phyloP scores from a whole-genome alignment of 2,888 invertebrate species.

The Chrysolina haemoptera region DNA sequence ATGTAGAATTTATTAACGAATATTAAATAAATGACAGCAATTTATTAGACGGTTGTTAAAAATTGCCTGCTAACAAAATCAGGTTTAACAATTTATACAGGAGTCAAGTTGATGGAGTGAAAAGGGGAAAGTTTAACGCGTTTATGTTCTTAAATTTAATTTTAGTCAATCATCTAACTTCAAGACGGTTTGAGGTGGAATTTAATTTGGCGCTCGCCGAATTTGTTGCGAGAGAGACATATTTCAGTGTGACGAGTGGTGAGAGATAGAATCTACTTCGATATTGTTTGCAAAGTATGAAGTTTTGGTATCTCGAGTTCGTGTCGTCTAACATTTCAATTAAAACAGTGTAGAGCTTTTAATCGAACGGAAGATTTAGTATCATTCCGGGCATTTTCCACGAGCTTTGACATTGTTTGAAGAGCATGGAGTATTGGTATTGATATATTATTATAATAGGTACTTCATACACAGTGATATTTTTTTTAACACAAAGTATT shows the following conservation, averaged over 20 bases:
- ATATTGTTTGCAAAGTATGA: slow-evolving; percentile 21
- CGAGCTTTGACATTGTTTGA: not conserved
- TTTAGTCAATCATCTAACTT: slow-evolving; percentile 70
- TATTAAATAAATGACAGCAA: slow-evolving; percentile 50
- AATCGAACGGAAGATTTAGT: slow-evolving; percentile 1
- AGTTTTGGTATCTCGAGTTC: slow-evolving; percentile 9
- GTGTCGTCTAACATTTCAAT: slow-evolving; percentile 13
- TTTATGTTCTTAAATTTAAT: slow-evolving; percentile 71
- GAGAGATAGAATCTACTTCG: slow-evolving; percentile 23
- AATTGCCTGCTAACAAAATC: slow-evolving; percentile 63
- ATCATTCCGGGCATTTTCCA: not conserved
- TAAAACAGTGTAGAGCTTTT: not conserved
- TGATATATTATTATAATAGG: no score
- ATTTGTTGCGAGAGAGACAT: slow-evolving; percentile 56
- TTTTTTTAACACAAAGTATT: no score
- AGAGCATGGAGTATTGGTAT: not conserved
- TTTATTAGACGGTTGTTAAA: slow-evolving; percentile 57
- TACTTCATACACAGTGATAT: no score
- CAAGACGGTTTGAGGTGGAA: slow-evolving; percentile 68
- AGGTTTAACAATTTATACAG: slow-evolving; percentile 65
- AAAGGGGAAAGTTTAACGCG: slow-evolving; percentile 69
- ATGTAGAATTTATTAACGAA: slow-evolving; percentile 47
- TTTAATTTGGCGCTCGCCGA: slow-evolving; percentile 68
- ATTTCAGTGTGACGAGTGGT: slow-evolving; percentile 39
- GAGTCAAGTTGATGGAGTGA: slow-evolving; percentile 67